Base-by-base conservation (phyloP, 2,888 invertebrate species). In the Morpho deidamia region DNA sequence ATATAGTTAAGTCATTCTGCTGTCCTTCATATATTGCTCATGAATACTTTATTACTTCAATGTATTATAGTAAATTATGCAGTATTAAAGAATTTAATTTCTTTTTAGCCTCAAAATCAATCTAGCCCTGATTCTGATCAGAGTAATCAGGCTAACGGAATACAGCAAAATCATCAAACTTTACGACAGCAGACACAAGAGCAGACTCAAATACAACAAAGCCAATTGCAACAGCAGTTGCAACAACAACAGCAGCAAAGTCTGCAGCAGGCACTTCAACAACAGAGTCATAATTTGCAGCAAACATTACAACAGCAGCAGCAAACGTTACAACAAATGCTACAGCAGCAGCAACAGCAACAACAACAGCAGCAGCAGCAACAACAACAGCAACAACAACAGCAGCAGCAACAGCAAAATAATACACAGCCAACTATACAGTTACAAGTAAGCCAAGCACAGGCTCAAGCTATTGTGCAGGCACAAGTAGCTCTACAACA, bases 71-170 rank as follows among this genome's bases (percentile, higher is more conserved):
- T 23, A 23, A 3, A 23, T 23, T 23, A 23, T 23, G 23, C 4
- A 23, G 5, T 23, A 23, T 23, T 23, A 23, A 23, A 23, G 23
- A 5, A 23, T 23, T 23, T 3, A 23, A 23, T 42, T 54, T 62
- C 51, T 53, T 84, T 84, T 49, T 86, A 92, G 78, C 85, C 90
- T 35, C 91, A 91, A 62, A 90, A 90, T 58, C 89, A 88, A 60
- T 78, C 83, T 8, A 89, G 86, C 60, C 83, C 88, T 11, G 84
- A 86, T 58, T 74, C 84, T 1, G 88, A 88, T 54, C 84, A 83
- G 40, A 75, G 85, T 49, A 89, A 79, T 60, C 91, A 90, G 62
- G 90, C 87, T 35, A 90, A 90, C 76, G 87, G 90, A 48, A 76
- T 81, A 48, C 87, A 80, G 60, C 83, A 83, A 60, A 82, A 68